These are phyloP conservation scores for Chiloscyllium punctatum DNA, from an alignment of 2,797 vertebrate species.

Conservation along the genomic window DNA sequence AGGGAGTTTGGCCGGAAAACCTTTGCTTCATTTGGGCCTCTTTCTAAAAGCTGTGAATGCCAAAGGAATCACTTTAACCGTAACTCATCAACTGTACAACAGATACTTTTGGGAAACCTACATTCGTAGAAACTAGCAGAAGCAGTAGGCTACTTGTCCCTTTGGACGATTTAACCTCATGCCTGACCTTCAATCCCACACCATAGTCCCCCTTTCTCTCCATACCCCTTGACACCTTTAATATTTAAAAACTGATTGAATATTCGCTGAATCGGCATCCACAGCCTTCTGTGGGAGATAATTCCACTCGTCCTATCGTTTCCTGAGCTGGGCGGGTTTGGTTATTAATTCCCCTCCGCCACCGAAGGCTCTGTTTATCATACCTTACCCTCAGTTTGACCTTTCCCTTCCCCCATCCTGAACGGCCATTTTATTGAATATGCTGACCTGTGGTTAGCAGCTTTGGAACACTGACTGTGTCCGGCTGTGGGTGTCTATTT, in stretches of 20 bases:
- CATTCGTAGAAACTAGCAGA: no score
- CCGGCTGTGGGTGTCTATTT: no score
- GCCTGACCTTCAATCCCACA: no score
- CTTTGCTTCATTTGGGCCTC: background rate
- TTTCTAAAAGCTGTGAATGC: background rate
- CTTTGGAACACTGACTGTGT: background rate
- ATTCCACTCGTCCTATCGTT: background rate
- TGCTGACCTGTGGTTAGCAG: background rate
- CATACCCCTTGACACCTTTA: no score
- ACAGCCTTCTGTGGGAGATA: no score
- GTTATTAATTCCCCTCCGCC: background rate
- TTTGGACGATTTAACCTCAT: no score
- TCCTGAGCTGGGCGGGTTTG: background rate
- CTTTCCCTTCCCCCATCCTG: background rate
- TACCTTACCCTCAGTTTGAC: background rate
- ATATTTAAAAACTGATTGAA: no score
- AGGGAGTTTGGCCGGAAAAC: background rate
- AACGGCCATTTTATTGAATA: background rate
- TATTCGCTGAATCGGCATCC: no score
- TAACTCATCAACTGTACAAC: background rate
- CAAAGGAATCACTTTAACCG: background rate
- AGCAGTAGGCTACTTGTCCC: no score
- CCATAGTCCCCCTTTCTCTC: no score
- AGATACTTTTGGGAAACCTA: background rate
- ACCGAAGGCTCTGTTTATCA: background rate